These are phyloP conservation scores for Callionymus lyra DNA, from an alignment of 2,113 vertebrate genomes.

Conservation along the genomic window DNA sequence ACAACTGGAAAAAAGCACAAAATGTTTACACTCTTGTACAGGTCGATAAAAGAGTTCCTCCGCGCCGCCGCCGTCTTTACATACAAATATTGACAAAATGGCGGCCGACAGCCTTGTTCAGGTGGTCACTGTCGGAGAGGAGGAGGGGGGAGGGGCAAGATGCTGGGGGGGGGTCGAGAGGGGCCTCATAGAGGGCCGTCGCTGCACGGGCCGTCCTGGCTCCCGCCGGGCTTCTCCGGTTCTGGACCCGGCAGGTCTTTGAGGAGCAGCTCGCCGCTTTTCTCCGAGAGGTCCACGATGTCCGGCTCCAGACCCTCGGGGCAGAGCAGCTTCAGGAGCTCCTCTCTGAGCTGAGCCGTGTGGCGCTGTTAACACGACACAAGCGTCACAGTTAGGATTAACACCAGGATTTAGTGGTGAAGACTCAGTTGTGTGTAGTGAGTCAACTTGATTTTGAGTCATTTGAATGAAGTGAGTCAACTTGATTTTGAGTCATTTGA, in stretches of 20 bases:
- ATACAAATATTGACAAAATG: slow-evolving; percentile 99
- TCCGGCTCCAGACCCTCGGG: slow-evolving; percentile 89
- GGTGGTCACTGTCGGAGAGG: slow-evolving; percentile 48
- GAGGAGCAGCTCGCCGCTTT: slow-evolving; percentile 72
- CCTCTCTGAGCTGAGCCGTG: slow-evolving; percentile 90
- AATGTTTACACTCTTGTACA: slow-evolving; percentile 99
- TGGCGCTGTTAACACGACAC: slow-evolving; percentile 72
- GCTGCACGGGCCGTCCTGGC: slow-evolving; percentile 76
- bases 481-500: too few species aligned
- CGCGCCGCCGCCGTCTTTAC: slow-evolving; percentile 85
- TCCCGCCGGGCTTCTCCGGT: slow-evolving; percentile 80
- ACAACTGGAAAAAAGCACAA: slow-evolving; percentile 99
- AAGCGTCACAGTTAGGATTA: too few species aligned
- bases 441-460: too few species aligned
- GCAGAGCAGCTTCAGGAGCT: slow-evolving; percentile 91
- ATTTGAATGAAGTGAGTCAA: too few species aligned
- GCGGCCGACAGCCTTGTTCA: slow-evolving; percentile 77
- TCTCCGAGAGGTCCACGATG: slow-evolving; percentile 73
- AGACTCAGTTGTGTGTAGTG: too few species aligned
- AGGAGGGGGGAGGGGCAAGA: slow-evolving; percentile 34
- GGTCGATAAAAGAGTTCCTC: slow-evolving; percentile 91
- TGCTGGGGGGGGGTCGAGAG: too few species aligned
- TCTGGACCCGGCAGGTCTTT: slow-evolving; percentile 74
- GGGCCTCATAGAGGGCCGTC: slow-evolving; percentile 86
- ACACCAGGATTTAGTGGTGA: too few species aligned